These are phyloP conservation scores for Callithrix jacchus DNA, from an alignment of 2,113 vertebrate species.

Conservation along the genomic window DNA sequence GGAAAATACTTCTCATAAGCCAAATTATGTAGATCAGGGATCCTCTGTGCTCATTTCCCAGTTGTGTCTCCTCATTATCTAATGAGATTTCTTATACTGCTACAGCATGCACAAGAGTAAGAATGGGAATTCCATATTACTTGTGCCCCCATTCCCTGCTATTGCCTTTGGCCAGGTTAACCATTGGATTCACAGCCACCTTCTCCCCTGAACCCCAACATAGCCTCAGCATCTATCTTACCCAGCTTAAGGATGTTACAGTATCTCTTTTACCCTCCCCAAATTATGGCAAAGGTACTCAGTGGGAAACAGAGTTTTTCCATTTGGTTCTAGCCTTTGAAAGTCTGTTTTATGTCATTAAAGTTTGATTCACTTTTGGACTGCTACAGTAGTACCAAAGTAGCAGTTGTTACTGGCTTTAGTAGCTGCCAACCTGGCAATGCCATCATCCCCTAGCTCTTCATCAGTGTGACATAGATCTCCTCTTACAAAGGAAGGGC, in stretches of 20 bases:
- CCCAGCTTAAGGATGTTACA: not conserved
- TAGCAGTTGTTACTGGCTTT: not conserved
- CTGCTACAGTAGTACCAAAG: not conserved
- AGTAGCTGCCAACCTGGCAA: not conserved
- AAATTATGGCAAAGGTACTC: not conserved
- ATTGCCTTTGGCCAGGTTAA: not conserved
- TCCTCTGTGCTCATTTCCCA: not conserved
- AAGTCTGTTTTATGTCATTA: not conserved
- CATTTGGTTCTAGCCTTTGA: not conserved
- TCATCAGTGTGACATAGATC: not conserved
- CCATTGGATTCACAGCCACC: not conserved
- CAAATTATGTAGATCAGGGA: not conserved
- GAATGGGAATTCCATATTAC: not conserved
- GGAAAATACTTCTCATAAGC: not conserved
- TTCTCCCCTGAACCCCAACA: not conserved
- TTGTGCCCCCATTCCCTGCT: not conserved
- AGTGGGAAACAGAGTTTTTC: not conserved
- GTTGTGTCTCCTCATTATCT: not conserved
- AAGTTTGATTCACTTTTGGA: not conserved
- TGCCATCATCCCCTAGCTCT: not conserved
- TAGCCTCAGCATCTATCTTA: not conserved
- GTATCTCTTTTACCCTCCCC: not conserved
- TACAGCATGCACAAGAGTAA: not conserved
- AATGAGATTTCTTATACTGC: not conserved
- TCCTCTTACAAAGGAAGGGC: not conserved